Conservation (phyloP, 1,140 invertebrate genomes). For the Latrodectus geometricus region DNA sequence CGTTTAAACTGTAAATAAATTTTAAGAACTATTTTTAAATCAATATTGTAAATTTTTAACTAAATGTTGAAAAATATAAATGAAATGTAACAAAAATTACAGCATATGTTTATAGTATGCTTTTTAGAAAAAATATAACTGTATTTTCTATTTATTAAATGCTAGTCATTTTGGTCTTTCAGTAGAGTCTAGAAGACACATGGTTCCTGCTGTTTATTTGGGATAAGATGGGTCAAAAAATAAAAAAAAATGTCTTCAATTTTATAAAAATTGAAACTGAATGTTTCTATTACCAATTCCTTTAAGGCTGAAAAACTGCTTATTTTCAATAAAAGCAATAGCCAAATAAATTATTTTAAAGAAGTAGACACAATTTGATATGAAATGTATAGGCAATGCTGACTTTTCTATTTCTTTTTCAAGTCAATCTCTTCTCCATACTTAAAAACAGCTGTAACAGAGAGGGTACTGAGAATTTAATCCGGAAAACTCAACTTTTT, state of each 20-base stretch:
- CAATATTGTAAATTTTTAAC: no score
- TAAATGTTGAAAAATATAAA: no score
- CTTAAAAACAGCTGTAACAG: conserved; percentile 14
- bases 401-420: neutral
- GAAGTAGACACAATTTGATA: neutral
- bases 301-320: neutral
- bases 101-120: no score
- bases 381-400: neutral
- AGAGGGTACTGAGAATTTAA: conserved; percentile 44
- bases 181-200: no score
- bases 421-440: neutral
- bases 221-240: no score
- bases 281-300: neutral
- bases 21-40: no score
- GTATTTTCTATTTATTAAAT: no score
- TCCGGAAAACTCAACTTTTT: conserved; percentile 21
- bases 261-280: neutral
- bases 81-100: no score
- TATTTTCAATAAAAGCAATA: neutral
- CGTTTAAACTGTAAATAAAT: no score
- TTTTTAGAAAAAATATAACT: no score
- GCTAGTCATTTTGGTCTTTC: no score
- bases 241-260: neutral
- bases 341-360: neutral
- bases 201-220: no score